A percentile compares a stretch with the other conserved stretches of the same genome.
These are phyloP conservation scores for Cheilosia pagana DNA, from an alignment of 2,888 invertebrate genomes.

Conservation along the genomic window DNA sequence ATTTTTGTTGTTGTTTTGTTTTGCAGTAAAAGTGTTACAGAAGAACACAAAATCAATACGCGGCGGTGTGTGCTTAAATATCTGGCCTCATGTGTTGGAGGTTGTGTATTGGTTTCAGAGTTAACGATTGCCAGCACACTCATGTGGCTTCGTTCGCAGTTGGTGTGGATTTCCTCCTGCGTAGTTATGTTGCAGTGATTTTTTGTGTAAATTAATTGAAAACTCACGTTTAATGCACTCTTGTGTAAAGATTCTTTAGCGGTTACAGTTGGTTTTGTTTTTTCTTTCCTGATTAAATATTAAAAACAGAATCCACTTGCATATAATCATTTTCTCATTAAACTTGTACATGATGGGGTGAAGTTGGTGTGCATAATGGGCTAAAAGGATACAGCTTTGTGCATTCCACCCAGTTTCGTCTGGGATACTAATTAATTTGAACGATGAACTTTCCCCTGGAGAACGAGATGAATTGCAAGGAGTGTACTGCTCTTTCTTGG, in stretches of 20 bases:
- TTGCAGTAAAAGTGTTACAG: conserved; percentile 16
- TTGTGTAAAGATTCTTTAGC: conserved; percentile 44
- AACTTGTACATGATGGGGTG: not conserved
- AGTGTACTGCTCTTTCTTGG: conserved; percentile 27
- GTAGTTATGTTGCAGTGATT: conserved; percentile 17
- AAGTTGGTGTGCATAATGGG: not conserved
- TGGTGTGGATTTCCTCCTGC: conserved; percentile 36
- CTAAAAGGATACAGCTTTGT: conserved; percentile 1
- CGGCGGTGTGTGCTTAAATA: conserved; percentile 65
- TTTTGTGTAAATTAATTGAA: conserved; percentile 60
- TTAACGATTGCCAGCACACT: conserved; percentile 69
- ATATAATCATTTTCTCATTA: conserved; percentile 63
- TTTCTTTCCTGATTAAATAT: conserved; percentile 30
- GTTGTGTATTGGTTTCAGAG: conserved; percentile 62
- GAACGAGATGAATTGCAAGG: conserved; percentile 39
- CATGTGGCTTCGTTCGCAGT: conserved; percentile 64
- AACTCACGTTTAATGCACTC: conserved; percentile 30
- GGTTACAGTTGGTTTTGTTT: not conserved
- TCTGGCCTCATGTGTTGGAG: conserved; percentile 37
- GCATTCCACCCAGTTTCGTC: conserved; percentile 20
- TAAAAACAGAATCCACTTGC: conserved; percentile 4
- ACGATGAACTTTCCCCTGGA: conserved; percentile 60
- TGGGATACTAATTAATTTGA: conserved; percentile 69
- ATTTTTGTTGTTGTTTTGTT: conserved; percentile 35
- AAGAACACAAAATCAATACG: conserved; percentile 43